Conservation (phyloP, 1,140 invertebrate species). For the Samia ricini region DNA sequence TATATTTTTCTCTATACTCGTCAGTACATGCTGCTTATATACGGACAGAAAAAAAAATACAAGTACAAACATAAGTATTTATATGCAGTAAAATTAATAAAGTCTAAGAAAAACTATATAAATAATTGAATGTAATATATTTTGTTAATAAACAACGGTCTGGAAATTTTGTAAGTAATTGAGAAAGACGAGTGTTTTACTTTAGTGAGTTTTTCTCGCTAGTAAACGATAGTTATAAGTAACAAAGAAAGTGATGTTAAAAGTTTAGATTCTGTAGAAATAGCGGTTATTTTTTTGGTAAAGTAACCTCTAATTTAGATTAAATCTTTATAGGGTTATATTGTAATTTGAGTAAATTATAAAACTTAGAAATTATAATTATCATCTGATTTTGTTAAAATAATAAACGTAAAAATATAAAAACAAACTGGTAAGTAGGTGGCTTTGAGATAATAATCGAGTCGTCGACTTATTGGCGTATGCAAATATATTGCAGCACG, state of each 20-base stretch:
- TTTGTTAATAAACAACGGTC: not conserved
- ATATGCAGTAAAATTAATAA: not conserved
- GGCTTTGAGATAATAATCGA: not conserved
- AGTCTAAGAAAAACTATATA: not conserved
- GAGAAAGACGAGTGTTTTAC: not conserved
- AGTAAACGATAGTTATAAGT: not conserved
- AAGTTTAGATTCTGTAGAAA: not conserved
- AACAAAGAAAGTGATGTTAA: not conserved
- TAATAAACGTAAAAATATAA: not conserved
- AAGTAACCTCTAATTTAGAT: too few species aligned
- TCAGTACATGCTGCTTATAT: too few species aligned
- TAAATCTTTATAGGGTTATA: too few species aligned
- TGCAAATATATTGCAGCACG: constrained; percentile 41
- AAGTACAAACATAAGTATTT: too few species aligned
- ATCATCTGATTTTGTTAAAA: not conserved
- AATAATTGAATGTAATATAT: not conserved
- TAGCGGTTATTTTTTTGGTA: too few species aligned
- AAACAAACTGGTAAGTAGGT: not conserved
- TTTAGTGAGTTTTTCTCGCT: not conserved
- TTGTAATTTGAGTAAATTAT: too few species aligned
- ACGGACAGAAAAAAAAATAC: too few species aligned
- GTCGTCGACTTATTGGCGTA: constrained; percentile 16
- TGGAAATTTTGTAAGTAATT: not conserved
- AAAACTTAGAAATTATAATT: too few species aligned
- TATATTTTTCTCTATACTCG: too few species aligned